phyloP scores from a whole-genome alignment of 2,888 invertebrate genomes.

The Ichneumon xanthorius region DNA sequence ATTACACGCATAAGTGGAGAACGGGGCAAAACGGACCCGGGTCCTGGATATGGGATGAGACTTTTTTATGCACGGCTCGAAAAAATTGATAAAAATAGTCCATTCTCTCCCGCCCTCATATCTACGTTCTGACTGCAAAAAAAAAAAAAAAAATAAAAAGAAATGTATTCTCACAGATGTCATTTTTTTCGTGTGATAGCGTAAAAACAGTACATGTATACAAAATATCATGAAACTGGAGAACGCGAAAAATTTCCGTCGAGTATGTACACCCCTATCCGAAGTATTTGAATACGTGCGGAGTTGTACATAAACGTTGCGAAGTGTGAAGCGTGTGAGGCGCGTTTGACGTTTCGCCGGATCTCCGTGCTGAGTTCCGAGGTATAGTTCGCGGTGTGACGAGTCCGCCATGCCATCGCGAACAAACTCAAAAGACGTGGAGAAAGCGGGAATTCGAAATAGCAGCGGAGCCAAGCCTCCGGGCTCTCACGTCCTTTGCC shows the following conservation, averaged over 20 bases:
- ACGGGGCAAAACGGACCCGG: no score
- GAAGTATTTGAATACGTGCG: neutral
- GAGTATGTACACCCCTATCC: neutral
- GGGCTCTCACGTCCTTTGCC: slow-evolving; percentile 23
- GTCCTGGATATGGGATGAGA: no score
- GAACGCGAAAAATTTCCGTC: neutral
- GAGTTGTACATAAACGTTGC: neutral
- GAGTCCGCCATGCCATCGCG: slow-evolving; percentile 25
- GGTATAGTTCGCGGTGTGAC: slow-evolving; percentile 1
- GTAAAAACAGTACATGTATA: neutral
- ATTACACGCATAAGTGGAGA: no score
- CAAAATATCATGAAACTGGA: no score
- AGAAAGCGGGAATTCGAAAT: slow-evolving; percentile 10
- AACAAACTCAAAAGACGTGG: slow-evolving; percentile 44
- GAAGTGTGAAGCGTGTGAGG: slow-evolving; percentile 11
- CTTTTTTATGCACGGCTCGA: no score
- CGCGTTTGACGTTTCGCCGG: slow-evolving; percentile 52
- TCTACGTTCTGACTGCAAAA: no score
- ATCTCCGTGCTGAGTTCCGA: slow-evolving; percentile 12
- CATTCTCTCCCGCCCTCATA: no score
- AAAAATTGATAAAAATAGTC: no score
- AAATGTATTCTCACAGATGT: slow-evolving; percentile 14
- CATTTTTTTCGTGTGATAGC: neutral
- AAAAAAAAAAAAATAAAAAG: neutral
- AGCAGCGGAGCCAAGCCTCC: neutral